Conservation (phyloP, 1,140 invertebrate genomes). For the Reticulitermes speratus region DNA sequence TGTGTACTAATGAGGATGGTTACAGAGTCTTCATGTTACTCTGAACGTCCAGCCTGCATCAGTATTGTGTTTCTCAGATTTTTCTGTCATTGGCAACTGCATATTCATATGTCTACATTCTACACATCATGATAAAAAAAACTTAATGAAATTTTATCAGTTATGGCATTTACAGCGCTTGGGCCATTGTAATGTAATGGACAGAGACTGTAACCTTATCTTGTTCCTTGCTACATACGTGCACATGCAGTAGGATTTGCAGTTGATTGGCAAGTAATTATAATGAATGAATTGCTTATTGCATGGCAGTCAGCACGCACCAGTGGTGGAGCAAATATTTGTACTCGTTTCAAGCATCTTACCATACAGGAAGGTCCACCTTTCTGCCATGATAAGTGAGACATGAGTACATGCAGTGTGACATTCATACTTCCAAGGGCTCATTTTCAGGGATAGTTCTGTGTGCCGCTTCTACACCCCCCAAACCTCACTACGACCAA, state of each 20-base stretch:
- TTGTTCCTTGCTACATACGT: background rate
- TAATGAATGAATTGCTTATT: conserved; percentile 14
- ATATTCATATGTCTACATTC: no score
- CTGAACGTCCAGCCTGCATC: no score
- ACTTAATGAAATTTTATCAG: no score
- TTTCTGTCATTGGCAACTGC: no score
- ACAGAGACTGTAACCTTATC: background rate
- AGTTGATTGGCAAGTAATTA: background rate
- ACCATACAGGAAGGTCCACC: background rate
- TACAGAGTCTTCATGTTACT: no score
- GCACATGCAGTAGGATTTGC: background rate
- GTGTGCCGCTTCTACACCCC: background rate
- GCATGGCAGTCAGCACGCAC: background rate
- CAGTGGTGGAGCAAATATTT: background rate
- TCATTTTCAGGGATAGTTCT: conserved; percentile 3
- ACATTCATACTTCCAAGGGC: conserved; percentile 10
- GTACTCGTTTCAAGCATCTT: background rate
- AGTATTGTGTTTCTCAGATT: no score
- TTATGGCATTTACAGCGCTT: no score
- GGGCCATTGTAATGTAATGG: no score
- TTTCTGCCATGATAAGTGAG: background rate
- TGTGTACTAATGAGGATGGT: no score
- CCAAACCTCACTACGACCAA: background rate
- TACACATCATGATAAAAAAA: no score
- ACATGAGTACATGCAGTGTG: background rate